These are phyloP conservation scores for Scophthalmus maximus DNA, from an alignment of 2,113 vertebrate genomes.

Conservation along the genomic window DNA sequence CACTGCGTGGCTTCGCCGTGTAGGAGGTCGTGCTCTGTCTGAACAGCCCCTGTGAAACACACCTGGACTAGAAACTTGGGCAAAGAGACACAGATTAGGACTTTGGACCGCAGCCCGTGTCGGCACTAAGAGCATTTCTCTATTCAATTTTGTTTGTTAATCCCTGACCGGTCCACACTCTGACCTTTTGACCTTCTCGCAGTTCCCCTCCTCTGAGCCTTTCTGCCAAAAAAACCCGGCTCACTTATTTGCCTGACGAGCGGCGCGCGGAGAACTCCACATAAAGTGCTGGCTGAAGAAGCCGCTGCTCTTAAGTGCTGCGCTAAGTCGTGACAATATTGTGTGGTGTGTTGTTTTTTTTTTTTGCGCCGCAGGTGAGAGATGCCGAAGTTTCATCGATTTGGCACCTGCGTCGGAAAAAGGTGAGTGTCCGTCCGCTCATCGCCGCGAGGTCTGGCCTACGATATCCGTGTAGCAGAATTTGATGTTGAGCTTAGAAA, in stretches of 20 bases:
- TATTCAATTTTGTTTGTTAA: conserved; percentile 25
- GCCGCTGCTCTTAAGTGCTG: neutral
- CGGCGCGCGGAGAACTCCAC: neutral
- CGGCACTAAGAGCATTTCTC: conserved; percentile 17
- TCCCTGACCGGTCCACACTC: neutral
- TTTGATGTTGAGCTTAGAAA: neutral
- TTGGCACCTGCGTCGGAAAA: conserved; percentile 94
- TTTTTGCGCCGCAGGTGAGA: conserved; percentile 87
- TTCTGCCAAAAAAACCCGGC: no score
- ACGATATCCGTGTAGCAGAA: no score
- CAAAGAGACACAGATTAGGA: conserved; percentile 33
- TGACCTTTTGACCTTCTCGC: neutral
- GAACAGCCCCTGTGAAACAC: conserved; percentile 16
- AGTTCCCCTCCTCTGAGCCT: no score
- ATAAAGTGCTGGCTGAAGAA: neutral
- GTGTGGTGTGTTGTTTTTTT: no score
- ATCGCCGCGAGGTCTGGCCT: neutral
- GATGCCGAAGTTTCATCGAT: conserved; percentile 95
- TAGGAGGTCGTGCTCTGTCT: neutral
- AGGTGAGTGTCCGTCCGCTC: conserved; percentile 83
- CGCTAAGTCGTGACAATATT: neutral
- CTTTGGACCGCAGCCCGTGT: neutral
- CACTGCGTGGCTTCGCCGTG: neutral
- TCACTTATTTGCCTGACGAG: neutral
- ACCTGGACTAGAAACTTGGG: conserved; percentile 36